Evolutionary conservation across 2,797 vertebrate species (phyloP).

Genomic region (Oceanodroma leucorhoa): DNA sequence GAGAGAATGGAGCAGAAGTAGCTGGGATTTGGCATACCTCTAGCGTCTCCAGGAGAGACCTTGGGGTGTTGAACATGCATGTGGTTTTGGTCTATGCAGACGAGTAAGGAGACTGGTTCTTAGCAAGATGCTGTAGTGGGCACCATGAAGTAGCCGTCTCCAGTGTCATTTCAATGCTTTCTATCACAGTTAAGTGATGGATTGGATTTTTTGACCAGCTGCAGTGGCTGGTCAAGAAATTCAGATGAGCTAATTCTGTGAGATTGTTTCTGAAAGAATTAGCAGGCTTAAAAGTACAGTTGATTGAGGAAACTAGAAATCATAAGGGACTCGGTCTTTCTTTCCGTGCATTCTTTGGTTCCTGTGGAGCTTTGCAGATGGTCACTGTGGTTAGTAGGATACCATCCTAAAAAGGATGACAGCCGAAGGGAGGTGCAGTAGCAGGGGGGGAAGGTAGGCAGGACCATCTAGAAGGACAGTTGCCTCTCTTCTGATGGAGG

Average conservation of each 20-base stretch:
- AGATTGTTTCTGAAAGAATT: neutral
- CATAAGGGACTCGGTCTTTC: neutral
- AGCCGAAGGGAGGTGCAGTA: neutral
- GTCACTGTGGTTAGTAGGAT: neutral
- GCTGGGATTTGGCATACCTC: neutral
- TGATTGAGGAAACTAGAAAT: neutral
- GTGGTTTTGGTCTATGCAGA: neutral
- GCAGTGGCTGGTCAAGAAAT: neutral
- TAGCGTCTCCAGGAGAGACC: neutral
- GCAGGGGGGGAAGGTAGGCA: neutral
- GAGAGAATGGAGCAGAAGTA: neutral
- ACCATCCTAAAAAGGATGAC: neutral
- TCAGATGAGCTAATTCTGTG: neutral
- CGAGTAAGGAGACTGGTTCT: neutral
- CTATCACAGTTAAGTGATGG: neutral
- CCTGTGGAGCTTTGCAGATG: neutral
- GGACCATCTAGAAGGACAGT: neutral
- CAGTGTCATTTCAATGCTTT: neutral
- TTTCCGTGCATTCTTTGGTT: neutral
- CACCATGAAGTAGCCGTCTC: neutral
- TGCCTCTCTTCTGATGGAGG: neutral
- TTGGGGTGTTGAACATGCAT: accelerated
- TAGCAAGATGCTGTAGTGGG: neutral
- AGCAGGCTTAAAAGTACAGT: neutral
- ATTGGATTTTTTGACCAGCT: neutral